phyloP scores from a whole-genome alignment of 2,113 vertebrate genomes.

The Carlito syrichta region DNA sequence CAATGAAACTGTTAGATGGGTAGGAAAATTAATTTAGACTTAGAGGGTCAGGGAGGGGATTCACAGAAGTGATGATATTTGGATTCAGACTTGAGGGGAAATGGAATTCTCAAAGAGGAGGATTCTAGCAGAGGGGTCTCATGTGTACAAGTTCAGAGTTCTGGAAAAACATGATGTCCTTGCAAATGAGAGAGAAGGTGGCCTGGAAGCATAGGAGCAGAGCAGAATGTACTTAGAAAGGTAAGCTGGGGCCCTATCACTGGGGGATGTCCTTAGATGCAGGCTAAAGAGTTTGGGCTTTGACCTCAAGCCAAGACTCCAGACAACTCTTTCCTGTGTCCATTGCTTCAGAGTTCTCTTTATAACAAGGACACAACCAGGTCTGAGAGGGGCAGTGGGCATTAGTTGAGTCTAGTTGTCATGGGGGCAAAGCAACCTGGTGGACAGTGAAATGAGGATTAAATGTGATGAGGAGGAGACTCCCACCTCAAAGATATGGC shows the following conservation, averaged over 20 bases:
- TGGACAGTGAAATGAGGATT: background rate
- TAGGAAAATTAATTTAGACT: background rate
- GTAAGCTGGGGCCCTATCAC: too few species aligned
- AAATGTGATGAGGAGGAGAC: background rate
- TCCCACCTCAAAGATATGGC: background rate
- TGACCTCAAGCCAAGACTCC: background rate
- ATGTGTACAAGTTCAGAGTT: background rate
- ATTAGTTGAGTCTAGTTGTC: background rate
- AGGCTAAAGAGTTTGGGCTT: background rate
- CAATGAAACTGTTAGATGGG: background rate
- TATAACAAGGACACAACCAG: background rate
- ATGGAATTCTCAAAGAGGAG: background rate
- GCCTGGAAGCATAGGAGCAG: background rate
- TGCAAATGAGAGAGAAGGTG: background rate
- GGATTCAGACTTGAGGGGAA: background rate
- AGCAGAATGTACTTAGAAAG: background rate
- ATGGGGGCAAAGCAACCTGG: background rate
- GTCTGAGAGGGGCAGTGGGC: background rate
- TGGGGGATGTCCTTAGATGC: background rate
- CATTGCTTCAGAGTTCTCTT: background rate
- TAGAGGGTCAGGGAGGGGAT: background rate
- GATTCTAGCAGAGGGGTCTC: background rate
- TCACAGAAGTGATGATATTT: background rate
- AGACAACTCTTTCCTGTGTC: background rate
- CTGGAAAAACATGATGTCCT: background rate